Base-by-base conservation (phyloP, 1,140 invertebrate species). In the Drosophila pectinifera region DNA sequence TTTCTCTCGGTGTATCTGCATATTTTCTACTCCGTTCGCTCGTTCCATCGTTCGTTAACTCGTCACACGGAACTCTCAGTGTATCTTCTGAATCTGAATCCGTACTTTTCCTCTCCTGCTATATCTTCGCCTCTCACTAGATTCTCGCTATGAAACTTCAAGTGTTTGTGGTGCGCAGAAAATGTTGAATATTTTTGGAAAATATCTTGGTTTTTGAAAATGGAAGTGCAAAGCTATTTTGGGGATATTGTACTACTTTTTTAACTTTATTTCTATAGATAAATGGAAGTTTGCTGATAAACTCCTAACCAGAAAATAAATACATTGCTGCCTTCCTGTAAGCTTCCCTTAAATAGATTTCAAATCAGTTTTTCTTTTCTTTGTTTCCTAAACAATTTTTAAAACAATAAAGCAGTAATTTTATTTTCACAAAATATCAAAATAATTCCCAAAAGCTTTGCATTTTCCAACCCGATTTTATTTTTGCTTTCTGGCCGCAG, bases 1-100 rank as follows among this genome's bases (percentile, higher is more conserved):
- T 69, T 69, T 69, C 67, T 55, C 31, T 68, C 39, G 48, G 63
- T 69, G 65, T 69, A 54, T 69, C 43, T 69, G 16, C 46, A 68
- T 68, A 16, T 68, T 38, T 42, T 55, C 48, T 24, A 56, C 48
- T 63, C 22, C 34, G 13, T 59, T 73, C 56, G 31, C 46, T 41
- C 36, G 14, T 38, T 38, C 36, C 14, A 48, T 70, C 48, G 34
- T 54, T 41, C 16, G 26, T 28, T 72, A 20, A 26, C 41, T 62
- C 49, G 34, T 57, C 57, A 49, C 34, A 56, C 56, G 49, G 26
- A 72, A 48, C 20, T 70, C 41, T 70, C 24, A 22, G 48, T 70
- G 45, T 72, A 28, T 38, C 53, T 56, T 31, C 26, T 46, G 51
- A 70, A 42, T 39, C 49, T 51, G 18, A 64, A 24, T 36, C 36